Percentiles rank a stretch among this genome's conserved stretches.
phyloP scores from a whole-genome alignment of 2,888 invertebrate species.

The Buathra laborator region DNA sequence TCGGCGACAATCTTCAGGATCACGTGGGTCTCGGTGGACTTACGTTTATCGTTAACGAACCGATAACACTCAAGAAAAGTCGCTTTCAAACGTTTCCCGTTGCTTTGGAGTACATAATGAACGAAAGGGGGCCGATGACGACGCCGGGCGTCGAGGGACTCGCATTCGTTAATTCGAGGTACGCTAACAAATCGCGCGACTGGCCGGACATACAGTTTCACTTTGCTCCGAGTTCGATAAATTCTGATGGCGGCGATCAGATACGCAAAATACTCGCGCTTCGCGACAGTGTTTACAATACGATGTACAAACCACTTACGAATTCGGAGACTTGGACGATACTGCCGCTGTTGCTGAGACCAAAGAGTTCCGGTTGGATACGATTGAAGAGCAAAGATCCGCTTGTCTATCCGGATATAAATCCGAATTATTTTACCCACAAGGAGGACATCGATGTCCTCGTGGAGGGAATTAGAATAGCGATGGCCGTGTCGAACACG shows the following conservation, averaged over 20 bases:
- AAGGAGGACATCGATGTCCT: slow-evolving; percentile 92
- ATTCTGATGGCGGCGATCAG: slow-evolving; percentile 93
- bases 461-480: slow-evolving; percentile 94
- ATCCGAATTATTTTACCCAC: slow-evolving; percentile 96
- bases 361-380: slow-evolving; percentile 95
- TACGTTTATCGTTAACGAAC: slow-evolving; percentile 93
- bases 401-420: slow-evolving; percentile 92
- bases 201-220: slow-evolving; percentile 96
- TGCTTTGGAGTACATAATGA: slow-evolving; percentile 92
- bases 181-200: slow-evolving; percentile 91
- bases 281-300: slow-evolving; percentile 93
- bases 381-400: slow-evolving; percentile 93
- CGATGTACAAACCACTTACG: slow-evolving; percentile 93
- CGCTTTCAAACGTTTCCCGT: slow-evolving; percentile 92
- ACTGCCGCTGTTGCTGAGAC: slow-evolving; percentile 92
- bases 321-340: slow-evolving; percentile 94
- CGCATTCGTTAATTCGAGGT: slow-evolving; percentile 95
- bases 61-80: slow-evolving; percentile 91
- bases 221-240: slow-evolving; percentile 93
- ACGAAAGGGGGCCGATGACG: slow-evolving; percentile 94
- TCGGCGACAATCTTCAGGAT: slow-evolving; percentile 94
- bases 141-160: slow-evolving; percentile 93
- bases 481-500: slow-evolving; percentile 92
- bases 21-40: slow-evolving; percentile 95
- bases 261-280: slow-evolving; percentile 91